Evolutionary conservation across 2,888 invertebrate species (phyloP), one percentile per base, ranked within the genome.

Genomic region (Diarsia dahlii): DNA sequence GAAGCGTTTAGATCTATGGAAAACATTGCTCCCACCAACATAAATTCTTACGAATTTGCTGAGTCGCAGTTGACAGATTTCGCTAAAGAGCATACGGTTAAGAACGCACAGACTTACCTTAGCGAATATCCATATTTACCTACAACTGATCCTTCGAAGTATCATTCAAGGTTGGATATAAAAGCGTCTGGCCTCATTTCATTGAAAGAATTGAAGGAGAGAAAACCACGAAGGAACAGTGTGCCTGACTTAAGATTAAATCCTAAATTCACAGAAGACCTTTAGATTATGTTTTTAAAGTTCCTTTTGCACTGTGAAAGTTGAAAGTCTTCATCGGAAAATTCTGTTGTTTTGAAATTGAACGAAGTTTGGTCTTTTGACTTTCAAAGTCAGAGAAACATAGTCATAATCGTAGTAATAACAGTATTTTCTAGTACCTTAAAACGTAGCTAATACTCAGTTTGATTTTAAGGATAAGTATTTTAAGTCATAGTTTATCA

Each of bases 1-100:
- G 96, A 96, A 89, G 92, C 97, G 0, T 96, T 97, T 81, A 94
- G 94, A 84, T 97, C 97, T 1, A 96, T 97, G 95, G 97, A 97
- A 88, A 96, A 96, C 82, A 84, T 97, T 65, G 85, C 93, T 18
- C 92, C 94, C 78, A 92, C 86, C 39, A 93, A 92, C 82, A 85
- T 95, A 8, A 95, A 92, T 86, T 93, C 96, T 0, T 97, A 96
- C 85, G 96, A 96, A 80, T 92, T 95, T 66, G 92, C 94, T 0
- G 90, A 93, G 6, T 90, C 95, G 12, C 94, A 95, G 74, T 82
- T 95, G 8, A 92, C 88, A 15, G 94, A 96, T 63, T 95, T 95
- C 74, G 91, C 93, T 46, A 92, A 93, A 76, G 95, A 95, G 65
- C 94, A 93, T 75, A 90, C 91, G 67, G 90, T 92, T 23, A 94